Base-by-base conservation (phyloP, 2,888 invertebrate species). In the Nomada hirtipes region DNA sequence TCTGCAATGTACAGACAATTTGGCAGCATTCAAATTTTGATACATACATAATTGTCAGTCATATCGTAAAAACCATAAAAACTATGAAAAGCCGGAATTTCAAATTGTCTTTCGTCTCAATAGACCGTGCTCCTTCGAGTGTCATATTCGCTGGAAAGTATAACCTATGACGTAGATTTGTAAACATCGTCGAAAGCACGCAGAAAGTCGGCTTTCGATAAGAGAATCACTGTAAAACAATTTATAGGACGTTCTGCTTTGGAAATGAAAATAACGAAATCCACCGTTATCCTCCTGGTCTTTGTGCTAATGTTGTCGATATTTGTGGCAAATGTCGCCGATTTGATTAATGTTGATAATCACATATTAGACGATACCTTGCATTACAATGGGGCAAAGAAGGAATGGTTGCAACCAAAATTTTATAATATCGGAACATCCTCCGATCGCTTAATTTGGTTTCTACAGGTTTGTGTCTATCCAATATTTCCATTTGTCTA, bases 241-340 rank as follows among this genome's bases (percentile, higher is more conserved):
- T 53, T 63, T 36, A 36, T 36, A 53, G 47, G 4, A 61, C 61
- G 1, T 47, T 29, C 20, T 36, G 9, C 36, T 7, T 75, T 76
- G 57, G 89, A 92, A 89, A 97, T 97, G 97, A 96, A 95, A 93
- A 94, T 96, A 88, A 95, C 96, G 52, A 96, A 95, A 94, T 94
- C 95, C 79, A 95, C 96, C 18, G 91, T 96, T 83, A 94, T 96
- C 82, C 91, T 96, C 78, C 92, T 97, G 79, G 94, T 96, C 91
- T 94, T 95, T 79, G 95, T 96, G 90, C 93, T 97, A 87, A 94
- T 96, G 88, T 93, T 96, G 67, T 96, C 97, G 71, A 95, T 97
- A 90, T 95, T 96, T 89, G 95, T 97, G 90, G 96, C 96, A 36
- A 96, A 96, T 94, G 95, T 97, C 82, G 94, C 96, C 68, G 96